phyloP scores from a whole-genome alignment of 2,113 vertebrate genomes.

The Syrrhaptes paradoxus region DNA sequence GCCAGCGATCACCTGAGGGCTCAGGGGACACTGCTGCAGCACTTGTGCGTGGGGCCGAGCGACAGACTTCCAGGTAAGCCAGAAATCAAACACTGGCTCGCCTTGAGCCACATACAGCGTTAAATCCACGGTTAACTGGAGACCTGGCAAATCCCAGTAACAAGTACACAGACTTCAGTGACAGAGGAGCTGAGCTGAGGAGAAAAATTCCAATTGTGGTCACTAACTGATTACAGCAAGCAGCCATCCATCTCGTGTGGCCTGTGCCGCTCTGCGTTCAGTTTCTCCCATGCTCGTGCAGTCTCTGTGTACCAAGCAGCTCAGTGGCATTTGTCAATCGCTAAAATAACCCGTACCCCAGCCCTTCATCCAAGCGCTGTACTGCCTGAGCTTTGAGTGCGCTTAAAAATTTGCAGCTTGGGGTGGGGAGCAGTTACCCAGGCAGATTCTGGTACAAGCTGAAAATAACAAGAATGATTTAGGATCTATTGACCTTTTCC shows the following conservation, averaged over 20 bases:
- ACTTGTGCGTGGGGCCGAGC: not conserved
- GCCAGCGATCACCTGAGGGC: not conserved
- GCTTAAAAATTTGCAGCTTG: not conserved
- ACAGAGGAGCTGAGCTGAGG: not conserved
- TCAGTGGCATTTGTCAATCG: not conserved
- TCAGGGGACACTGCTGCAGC: not conserved
- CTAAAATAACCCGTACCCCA: not conserved
- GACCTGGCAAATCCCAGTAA: not conserved
- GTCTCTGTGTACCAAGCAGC: not conserved
- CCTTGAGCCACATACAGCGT: not conserved
- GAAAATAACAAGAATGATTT: not conserved
- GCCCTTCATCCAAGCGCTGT: slow-evolving; percentile 23
- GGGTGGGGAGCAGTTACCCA: not conserved
- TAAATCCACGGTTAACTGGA: not conserved
- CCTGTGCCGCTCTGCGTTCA: not conserved
- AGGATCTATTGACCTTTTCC: not conserved
- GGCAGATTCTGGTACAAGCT: not conserved
- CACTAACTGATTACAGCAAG: not conserved
- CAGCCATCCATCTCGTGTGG: fast-evolving
- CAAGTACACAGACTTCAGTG: fast-evolving
- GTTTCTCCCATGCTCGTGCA: not conserved
- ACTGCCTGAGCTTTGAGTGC: not conserved
- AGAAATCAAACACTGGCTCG: not conserved
- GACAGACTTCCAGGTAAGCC: not conserved
- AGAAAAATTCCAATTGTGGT: not conserved